phyloP scores from a whole-genome alignment of 1,140 invertebrate species.

The Octopus bimaculoides region DNA sequence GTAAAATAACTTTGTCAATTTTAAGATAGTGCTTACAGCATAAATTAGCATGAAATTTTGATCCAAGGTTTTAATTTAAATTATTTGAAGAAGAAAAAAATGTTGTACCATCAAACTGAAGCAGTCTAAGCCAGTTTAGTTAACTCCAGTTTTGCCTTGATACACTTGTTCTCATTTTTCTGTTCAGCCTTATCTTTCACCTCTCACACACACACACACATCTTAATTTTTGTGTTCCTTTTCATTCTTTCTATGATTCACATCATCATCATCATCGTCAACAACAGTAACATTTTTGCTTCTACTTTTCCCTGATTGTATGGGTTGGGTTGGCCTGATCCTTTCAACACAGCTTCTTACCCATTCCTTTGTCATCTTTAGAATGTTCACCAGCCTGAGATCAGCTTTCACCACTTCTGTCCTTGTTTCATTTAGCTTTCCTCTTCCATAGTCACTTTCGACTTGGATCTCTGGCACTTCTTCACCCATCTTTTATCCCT shows the following conservation, averaged over 20 bases:
- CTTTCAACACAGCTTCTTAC: background rate
- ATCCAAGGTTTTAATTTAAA: no score
- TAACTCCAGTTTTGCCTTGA: no score
- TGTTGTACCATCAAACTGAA: no score
- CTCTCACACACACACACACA: slow-evolving; percentile 16
- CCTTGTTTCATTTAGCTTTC: slow-evolving; percentile 4
- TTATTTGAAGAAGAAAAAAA: no score
- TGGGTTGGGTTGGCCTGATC: no score
- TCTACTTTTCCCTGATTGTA: background rate
- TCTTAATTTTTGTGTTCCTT: background rate
- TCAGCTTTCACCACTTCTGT: slow-evolving; percentile 7
- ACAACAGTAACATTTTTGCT: background rate
- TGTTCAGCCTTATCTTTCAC: background rate
- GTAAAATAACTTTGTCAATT: no score
- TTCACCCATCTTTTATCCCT: slow-evolving; percentile 7
- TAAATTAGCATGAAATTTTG: no score
- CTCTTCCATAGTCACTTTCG: slow-evolving; percentile 4
- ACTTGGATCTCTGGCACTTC: slow-evolving; percentile 3
- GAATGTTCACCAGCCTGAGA: slow-evolving; percentile 4
- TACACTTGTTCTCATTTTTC: slow-evolving; percentile 6
- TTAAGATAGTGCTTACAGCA: no score
- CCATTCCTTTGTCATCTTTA: background rate
- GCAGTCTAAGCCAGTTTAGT: no score
- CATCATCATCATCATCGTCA: slow-evolving; percentile 13
- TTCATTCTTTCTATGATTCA: slow-evolving; percentile 5